These are phyloP conservation scores for Microdon myrmicae DNA, from an alignment of 2,888 invertebrate species.

Conservation along the genomic window DNA sequence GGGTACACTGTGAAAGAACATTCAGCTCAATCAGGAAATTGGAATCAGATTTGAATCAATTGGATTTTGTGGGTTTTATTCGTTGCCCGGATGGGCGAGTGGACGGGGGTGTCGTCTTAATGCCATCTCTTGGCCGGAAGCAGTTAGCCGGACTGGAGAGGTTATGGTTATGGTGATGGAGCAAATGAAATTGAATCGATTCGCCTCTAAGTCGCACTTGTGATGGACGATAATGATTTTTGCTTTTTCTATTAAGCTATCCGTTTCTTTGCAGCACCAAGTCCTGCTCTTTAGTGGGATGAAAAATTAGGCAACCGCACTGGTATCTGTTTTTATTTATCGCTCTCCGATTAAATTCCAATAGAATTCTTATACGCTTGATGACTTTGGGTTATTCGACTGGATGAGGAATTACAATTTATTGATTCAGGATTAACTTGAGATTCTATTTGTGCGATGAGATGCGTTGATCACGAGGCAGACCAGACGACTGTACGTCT, in stretches of 20 bases:
- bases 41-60: conserved; percentile 48
- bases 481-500: too few relatives aligned
- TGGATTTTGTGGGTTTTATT: conserved; percentile 29
- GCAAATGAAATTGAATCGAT: conserved; percentile 35
- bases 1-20: conserved; percentile 9
- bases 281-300: background rate
- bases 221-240: conserved; percentile 27
- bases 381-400: too few relatives aligned
- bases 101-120: conserved; percentile 18
- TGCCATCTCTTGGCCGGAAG: conserved; percentile 27
- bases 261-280: too few relatives aligned
- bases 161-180: conserved; percentile 37
- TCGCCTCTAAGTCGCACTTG: conserved; percentile 22
- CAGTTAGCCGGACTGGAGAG: conserved; percentile 27
- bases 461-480: too few relatives aligned
- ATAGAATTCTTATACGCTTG: too few relatives aligned
- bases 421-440: too few relatives aligned
- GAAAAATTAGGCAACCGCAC: conserved; percentile 15
- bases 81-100: too few relatives aligned
- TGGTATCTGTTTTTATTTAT: conserved; percentile 18
- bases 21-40: conserved; percentile 43
- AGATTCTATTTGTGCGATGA: too few relatives aligned
- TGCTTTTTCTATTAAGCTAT: background rate
- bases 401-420: too few relatives aligned
- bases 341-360: too few relatives aligned